Evolutionary conservation across 2,888 invertebrate genomes (phyloP).

Genomic region (Plebejus anna): DNA sequence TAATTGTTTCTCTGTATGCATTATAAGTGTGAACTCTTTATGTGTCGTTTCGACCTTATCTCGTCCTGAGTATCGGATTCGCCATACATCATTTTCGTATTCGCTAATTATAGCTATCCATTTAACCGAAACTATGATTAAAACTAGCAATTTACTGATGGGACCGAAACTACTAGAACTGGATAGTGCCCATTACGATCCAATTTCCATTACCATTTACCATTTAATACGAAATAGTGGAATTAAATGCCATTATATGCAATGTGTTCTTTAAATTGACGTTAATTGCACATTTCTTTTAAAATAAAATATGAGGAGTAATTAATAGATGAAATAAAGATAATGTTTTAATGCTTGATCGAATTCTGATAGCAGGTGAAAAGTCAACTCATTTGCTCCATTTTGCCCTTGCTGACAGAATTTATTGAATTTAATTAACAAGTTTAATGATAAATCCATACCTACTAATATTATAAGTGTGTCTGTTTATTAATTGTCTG

Average conservation of each 20-base stretch:
- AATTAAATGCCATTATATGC: neutral
- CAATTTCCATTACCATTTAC: neutral
- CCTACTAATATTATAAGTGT: too few species aligned
- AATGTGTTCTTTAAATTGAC: neutral
- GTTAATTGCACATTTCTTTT: neutral
- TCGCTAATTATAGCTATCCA: neutral
- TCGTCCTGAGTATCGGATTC: neutral
- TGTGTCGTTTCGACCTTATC: neutral
- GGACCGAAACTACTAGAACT: neutral
- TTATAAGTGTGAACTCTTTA: neutral
- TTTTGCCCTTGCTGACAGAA: neutral
- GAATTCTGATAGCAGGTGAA: neutral
- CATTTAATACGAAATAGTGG: neutral
- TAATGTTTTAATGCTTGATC: neutral
- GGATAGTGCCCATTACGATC: neutral
- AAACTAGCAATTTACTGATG: neutral
- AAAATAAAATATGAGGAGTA: neutral
- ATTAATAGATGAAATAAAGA: neutral
- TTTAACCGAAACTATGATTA: neutral
- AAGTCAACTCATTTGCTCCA: neutral
- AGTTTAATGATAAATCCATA: too few species aligned
- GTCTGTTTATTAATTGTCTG: too few species aligned
- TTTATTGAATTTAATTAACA: too few species aligned
- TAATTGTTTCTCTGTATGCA: too few species aligned
- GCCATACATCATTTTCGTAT: neutral